Conservation (phyloP, 1,140 invertebrate genomes). For the Stenopsyche tienmushanensis region DNA sequence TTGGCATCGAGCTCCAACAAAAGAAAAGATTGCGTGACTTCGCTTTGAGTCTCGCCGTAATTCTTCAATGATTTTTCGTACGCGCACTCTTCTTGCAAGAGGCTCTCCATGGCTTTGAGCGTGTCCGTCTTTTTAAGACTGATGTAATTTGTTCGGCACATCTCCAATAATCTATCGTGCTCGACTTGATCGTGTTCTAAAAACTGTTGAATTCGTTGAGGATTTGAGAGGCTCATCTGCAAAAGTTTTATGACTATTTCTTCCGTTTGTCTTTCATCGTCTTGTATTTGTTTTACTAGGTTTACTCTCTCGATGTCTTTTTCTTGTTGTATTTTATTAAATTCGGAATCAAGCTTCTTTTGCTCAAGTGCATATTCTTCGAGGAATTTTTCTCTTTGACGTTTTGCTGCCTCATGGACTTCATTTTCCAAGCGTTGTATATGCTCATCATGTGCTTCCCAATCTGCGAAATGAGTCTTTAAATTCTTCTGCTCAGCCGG, state of each 20-base stretch:
- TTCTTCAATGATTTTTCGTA: conserved; percentile 59
- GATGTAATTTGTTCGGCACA: conserved; percentile 56
- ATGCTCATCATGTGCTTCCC: conserved; percentile 53
- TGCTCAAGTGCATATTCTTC: conserved; percentile 63
- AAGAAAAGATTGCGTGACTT: conserved; percentile 59
- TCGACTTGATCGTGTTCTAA: conserved; percentile 65
- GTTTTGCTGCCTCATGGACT: conserved; percentile 51
- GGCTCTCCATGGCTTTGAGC: conserved; percentile 64
- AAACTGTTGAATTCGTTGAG: conserved; percentile 61
- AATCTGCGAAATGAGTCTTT: conserved; percentile 38
- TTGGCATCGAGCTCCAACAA: conserved; percentile 57
- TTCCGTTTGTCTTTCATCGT: conserved; percentile 65
- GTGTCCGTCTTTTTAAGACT: conserved; percentile 57
- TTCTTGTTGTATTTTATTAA: conserved; percentile 65
- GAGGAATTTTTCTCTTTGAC: conserved; percentile 60
- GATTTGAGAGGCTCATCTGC: conserved; percentile 56
- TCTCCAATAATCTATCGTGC: conserved; percentile 60
- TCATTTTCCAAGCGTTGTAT: conserved; percentile 51
- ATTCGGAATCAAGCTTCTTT: conserved; percentile 62
- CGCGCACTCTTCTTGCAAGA: conserved; percentile 64
- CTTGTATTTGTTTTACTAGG: conserved; percentile 59
- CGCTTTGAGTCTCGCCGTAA: conserved; percentile 61
- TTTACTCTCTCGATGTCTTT: conserved; percentile 63
- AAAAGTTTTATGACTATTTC: conserved; percentile 66
- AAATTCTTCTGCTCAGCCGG: conserved; percentile 17